Conservation (phyloP, 2,888 invertebrate species). For the Boloria euphrosyne region DNA sequence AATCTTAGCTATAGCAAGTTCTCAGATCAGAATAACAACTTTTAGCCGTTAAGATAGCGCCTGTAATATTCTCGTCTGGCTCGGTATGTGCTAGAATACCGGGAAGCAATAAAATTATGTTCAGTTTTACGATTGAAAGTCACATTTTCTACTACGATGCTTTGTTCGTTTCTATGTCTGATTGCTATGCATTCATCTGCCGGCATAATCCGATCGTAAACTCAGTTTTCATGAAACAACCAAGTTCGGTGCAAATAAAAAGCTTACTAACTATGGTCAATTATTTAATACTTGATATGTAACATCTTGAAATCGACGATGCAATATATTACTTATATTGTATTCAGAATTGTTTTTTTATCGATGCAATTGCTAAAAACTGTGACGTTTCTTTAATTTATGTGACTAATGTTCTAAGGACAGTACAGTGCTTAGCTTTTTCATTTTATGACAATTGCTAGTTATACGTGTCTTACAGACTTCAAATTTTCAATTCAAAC, state of each 20-base stretch:
- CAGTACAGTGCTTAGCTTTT: too few species aligned
- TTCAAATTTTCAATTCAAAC: too few species aligned
- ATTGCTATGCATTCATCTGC: slow-evolving; percentile 75
- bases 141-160: slow-evolving; percentile 74
- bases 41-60: slow-evolving; percentile 55
- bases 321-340: too few species aligned
- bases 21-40: slow-evolving; percentile 51
- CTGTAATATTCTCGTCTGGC: slow-evolving; percentile 54
- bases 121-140: slow-evolving; percentile 75
- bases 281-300: not conserved
- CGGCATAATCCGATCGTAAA: slow-evolving; percentile 76
- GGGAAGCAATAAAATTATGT: slow-evolving; percentile 72
- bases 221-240: slow-evolving; percentile 59
- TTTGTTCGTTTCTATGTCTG: slow-evolving; percentile 71
- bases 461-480: too few species aligned
- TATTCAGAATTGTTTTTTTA: too few species aligned
- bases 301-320: too few species aligned
- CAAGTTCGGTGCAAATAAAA: slow-evolving; percentile 39
- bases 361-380: too few species aligned
- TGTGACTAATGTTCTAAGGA: too few species aligned
- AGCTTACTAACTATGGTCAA: not conserved
- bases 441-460: too few species aligned
- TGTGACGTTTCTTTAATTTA: too few species aligned
- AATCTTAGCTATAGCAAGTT: slow-evolving; percentile 27
- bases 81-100: slow-evolving; percentile 56